Percentiles rank a stretch among this genome's conserved stretches.
Evolutionary conservation across 2,113 vertebrate genomes (phyloP).

Genomic region (Osmerus eperlanus): DNA sequence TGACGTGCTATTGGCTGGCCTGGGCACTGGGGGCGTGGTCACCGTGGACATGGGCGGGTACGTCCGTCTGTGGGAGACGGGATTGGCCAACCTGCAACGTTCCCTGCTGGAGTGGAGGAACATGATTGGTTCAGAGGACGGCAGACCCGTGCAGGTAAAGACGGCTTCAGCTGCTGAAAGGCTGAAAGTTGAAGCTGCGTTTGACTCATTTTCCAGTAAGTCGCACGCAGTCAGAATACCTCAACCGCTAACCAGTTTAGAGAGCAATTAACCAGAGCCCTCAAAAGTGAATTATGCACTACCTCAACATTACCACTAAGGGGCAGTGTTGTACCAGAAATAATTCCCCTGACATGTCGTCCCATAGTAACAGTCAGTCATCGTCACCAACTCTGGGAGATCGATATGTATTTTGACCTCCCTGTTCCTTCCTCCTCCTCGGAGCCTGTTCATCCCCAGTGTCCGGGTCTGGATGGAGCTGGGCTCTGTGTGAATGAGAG

Average conservation of each 20-base stretch:
- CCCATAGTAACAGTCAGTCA: not conserved
- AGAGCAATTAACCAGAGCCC: too few species aligned
- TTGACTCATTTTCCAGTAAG: not conserved
- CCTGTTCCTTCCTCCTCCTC: too few species aligned
- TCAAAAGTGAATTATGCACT: too few species aligned
- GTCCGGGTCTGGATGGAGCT: not conserved
- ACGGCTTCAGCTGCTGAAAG: too few species aligned
- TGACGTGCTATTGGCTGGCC: slow-evolving; percentile 78
- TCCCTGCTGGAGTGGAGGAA: slow-evolving; percentile 93
- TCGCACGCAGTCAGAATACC: too few species aligned
- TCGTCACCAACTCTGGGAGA: not conserved
- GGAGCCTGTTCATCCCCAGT: too few species aligned
- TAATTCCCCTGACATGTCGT: not conserved
- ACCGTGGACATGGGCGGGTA: slow-evolving; percentile 89
- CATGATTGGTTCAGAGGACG: slow-evolving; percentile 88
- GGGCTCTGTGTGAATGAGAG: slow-evolving; percentile 36
- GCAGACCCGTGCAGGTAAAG: slow-evolving; percentile 84
- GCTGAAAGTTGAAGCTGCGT: not conserved
- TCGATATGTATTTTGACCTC: not conserved
- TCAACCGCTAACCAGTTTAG: too few species aligned
- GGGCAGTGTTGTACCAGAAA: slow-evolving; percentile 23
- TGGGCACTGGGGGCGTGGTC: slow-evolving; percentile 79
- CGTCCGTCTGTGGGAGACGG: slow-evolving; percentile 91
- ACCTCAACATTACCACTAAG: slow-evolving; percentile 19
- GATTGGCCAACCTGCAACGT: slow-evolving; percentile 80